Base-by-base conservation (phyloP, 2,797 vertebrate species). In the Jordanella pulchra region DNA sequence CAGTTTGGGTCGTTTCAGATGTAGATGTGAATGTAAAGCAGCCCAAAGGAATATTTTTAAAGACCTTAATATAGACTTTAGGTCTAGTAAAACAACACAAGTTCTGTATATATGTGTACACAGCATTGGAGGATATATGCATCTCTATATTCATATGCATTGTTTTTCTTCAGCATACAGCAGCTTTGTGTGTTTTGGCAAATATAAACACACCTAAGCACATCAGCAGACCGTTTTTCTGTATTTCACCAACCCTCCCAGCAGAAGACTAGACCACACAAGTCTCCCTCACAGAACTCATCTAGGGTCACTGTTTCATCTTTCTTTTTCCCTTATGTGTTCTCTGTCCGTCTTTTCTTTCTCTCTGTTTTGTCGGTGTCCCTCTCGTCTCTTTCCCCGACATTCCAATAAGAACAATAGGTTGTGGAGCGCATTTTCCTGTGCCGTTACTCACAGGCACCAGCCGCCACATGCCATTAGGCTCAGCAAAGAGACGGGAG, bases 351-450 rank as follows among this genome's bases (percentile, higher is more conserved):
- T 79, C 70, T 66, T 71, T 68, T 73, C 68, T 55, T 69, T 64
- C 72, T 70, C 65, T 66, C 80, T 91, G 85, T 89, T 89, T 88
- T 89, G 77, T 84, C 81, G 77, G 71, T 73, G 72, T 84, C 89
- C 87, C 86, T 84, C 73, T 81, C 76, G 78, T 73, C 75, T 86
- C 81, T 84, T 79, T 76, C 82, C 77, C 83, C 86, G 89, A 83
- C 89, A 80, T 82, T 81, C 84, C 90, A 92, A 92, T 91, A 87
- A 91, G 92, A 94, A 94, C 93, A 94, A 94, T 92, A 89, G 91
- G 85, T 91, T 93, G 89, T 86, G 84, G 89, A 90, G 86, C 75
- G 79, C 86, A 83, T 93, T 93, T 94, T 91, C 88, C 91, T 90
- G 89, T 89, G 77, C 91, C 89, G 91, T 92, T 93, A 92, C 91